Conservation (phyloP, 2,888 invertebrate genomes). For the Machimus atricapillus region DNA sequence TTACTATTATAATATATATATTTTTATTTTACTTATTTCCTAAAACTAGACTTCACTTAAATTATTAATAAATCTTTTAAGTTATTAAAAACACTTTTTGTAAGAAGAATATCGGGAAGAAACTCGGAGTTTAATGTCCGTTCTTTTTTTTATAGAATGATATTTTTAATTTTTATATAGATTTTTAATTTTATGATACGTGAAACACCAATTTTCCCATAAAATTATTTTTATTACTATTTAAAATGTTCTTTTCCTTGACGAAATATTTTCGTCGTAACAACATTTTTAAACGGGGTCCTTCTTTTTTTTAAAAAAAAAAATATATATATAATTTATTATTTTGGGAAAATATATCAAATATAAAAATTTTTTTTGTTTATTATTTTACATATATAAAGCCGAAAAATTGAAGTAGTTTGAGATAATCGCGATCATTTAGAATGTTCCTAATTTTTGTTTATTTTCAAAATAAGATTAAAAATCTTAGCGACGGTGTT, state of each 20-base stretch:
- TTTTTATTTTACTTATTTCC: background rate
- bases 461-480: too few relatives aligned
- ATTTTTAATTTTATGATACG: background rate
- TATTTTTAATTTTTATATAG: background rate
- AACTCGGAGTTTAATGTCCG: too few relatives aligned
- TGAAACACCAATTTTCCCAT: background rate
- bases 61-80: background rate
- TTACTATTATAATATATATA: background rate
- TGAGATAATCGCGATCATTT: background rate
- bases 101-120: too few relatives aligned
- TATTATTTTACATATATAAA: too few relatives aligned
- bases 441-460: background rate
- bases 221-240: background rate
- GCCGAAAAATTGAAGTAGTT: too few relatives aligned
- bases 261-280: background rate
- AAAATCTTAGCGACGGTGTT: background rate
- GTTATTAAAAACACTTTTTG: too few relatives aligned
- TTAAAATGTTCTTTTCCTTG: background rate
- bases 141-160: background rate
- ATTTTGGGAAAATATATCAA: background rate
- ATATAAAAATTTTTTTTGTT: background rate
- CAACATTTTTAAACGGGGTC: background rate
- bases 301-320: background rate
- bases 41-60: background rate
- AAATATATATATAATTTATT: background rate